Percentiles rank a stretch among this genome's conserved stretches.
These are phyloP conservation scores for Leptinotarsa lineolata DNA, from an alignment of 1,140 invertebrate genomes.

Conservation along the genomic window DNA sequence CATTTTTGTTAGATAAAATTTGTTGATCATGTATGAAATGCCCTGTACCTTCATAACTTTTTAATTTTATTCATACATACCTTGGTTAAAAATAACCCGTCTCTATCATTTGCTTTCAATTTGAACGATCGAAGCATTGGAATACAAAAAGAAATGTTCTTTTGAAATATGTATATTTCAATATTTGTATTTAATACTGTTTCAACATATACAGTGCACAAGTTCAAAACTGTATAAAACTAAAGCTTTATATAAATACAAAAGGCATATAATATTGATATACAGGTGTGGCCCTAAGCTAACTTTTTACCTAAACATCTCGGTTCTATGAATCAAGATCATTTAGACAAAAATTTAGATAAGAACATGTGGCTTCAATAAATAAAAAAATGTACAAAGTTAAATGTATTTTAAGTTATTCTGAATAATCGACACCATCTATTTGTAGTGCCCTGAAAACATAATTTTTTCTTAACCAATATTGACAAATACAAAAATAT, in stretches of 20 bases:
- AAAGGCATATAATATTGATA: conserved; percentile 44
- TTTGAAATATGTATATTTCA: conserved; percentile 6
- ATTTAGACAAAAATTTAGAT: too few relatives aligned
- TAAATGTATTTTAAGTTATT: conserved; percentile 13
- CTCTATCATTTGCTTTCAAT: too few relatives aligned
- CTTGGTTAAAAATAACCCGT: too few relatives aligned
- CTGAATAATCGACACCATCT: too few relatives aligned
- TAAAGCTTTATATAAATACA: conserved; percentile 50
- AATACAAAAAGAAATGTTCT: neutral
- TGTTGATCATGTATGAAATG: too few relatives aligned
- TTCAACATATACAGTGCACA: conserved; percentile 51
- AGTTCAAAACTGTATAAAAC: conserved; percentile 46
- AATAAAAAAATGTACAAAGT: conserved; percentile 21
- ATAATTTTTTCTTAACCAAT: conserved; percentile 29
- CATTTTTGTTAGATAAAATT: too few relatives aligned
- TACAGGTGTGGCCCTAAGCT: conserved; percentile 21
- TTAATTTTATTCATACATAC: neutral
- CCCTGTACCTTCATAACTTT: neutral
- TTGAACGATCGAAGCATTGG: too few relatives aligned
- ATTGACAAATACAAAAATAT: conserved; percentile 22
- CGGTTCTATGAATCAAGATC: too few relatives aligned
- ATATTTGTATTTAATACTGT: conserved; percentile 49
- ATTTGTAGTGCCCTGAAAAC: neutral
- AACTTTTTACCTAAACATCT: neutral
- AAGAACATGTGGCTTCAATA: conserved; percentile 12